These are phyloP conservation scores for Polypterus bichir DNA, from an alignment of 2,113 vertebrate species.

Conservation along the genomic window DNA sequence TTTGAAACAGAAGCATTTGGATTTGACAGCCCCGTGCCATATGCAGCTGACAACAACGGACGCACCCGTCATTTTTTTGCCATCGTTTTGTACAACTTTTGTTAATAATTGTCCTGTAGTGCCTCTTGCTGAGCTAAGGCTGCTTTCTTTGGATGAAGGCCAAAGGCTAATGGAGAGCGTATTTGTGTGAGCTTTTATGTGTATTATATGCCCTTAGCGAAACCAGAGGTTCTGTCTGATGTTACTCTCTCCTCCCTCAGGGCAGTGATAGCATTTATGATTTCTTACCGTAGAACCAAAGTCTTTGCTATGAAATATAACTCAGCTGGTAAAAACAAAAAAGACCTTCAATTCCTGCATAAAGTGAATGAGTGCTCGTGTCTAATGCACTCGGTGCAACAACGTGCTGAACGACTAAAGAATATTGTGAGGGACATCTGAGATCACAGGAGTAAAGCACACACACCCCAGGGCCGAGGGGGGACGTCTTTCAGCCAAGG, in stretches of 20 bases:
- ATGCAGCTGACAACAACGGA: neutral
- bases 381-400: no score
- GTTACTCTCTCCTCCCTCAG: rapidly evolving
- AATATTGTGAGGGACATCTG: no score
- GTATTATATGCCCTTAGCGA: conserved; percentile 16
- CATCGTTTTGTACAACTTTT: conserved; percentile 11
- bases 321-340: no score
- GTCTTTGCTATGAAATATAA: no score
- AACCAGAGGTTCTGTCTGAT: rapidly evolving
- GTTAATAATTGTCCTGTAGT: conserved; percentile 18
- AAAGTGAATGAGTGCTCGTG: no score
- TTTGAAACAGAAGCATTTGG: neutral
- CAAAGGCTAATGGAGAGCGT: conserved; percentile 19
- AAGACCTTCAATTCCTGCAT: no score
- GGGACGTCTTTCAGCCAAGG: no score
- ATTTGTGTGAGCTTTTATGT: rapidly evolving
- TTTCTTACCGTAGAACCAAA: conserved; percentile 1
- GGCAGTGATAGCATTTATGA: rapidly evolving
- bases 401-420: no score
- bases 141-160: conserved; percentile 27
- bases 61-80: conserved; percentile 9
- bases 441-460: no score
- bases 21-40: conserved; percentile 6
- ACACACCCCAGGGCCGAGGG: no score
- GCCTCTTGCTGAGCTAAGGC: conserved; percentile 16